Conservation (phyloP, 2,888 invertebrate species). For the Parnassius smintheus region DNA sequence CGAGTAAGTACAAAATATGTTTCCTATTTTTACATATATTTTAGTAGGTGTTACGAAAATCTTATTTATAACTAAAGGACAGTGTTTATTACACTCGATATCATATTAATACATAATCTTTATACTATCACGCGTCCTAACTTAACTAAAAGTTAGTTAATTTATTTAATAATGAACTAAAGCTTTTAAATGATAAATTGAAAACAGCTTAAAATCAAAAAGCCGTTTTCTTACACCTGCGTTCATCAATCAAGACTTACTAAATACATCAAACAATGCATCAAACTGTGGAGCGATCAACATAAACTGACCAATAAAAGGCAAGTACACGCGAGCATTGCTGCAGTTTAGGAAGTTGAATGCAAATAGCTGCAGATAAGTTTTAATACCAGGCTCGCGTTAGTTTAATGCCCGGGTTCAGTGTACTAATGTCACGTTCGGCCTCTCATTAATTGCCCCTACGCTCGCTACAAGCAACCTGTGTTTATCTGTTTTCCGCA, state of each 20-base stretch:
- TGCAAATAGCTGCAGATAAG: conserved; percentile 78
- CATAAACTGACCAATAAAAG: conserved; percentile 36
- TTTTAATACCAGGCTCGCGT: conserved; percentile 72
- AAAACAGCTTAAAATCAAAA: conserved; percentile 29
- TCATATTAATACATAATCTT: no score
- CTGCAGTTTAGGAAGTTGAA: conserved; percentile 74
- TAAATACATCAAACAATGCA: conserved; percentile 31
- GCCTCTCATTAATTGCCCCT: conserved; percentile 73
- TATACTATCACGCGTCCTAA: no score
- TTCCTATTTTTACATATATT: no score
- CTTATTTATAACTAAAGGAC: no score
- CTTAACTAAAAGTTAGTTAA: no score
- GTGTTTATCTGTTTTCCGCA: conserved; percentile 63
- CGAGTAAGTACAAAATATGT: no score
- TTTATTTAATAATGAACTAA: no score
- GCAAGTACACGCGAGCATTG: conserved; percentile 44
- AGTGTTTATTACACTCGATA: no score
- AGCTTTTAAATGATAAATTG: background rate
- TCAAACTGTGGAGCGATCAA: conserved; percentile 32
- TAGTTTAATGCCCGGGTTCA: conserved; percentile 71
- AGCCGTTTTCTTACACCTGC: conserved; percentile 37
- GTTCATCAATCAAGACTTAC: conserved; percentile 38
- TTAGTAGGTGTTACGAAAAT: no score
- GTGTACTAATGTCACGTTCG: conserved; percentile 78
- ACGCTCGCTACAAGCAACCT: conserved; percentile 61